Conservation (phyloP, 2,797 vertebrate genomes). For the Platyrinchus mystaceus region DNA sequence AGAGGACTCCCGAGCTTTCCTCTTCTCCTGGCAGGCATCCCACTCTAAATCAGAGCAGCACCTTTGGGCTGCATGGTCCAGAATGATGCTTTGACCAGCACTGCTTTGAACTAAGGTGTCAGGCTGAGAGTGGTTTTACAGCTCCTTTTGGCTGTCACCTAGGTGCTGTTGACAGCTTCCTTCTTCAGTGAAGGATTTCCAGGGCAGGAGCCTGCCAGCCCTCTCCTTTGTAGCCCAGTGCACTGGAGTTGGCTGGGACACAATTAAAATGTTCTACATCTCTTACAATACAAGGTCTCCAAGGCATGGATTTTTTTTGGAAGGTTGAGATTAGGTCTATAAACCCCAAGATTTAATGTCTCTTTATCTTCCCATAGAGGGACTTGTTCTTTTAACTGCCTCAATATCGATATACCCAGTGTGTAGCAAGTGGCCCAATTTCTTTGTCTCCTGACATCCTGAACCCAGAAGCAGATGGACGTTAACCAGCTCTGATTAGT, state of each 20-base stretch:
- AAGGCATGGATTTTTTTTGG: not conserved
- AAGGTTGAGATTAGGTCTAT: conserved; percentile 9
- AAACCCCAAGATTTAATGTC: conserved; percentile 34
- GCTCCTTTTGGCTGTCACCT: not conserved
- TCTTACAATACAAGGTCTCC: not conserved
- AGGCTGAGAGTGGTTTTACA: not conserved
- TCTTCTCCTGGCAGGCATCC: not conserved
- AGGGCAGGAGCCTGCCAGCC: not conserved
- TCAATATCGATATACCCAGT: not conserved
- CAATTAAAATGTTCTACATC: conserved; percentile 10
- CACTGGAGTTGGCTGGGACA: not conserved
- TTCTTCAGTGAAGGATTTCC: not conserved
- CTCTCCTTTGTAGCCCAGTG: not conserved
- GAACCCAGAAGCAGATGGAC: conserved; percentile 71
- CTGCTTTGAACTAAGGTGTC: not conserved
- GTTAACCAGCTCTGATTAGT: conserved; percentile 75
- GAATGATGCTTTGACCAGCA: not conserved
- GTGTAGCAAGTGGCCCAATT: conserved; percentile 45
- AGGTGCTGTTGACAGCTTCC: not conserved
- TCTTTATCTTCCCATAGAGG: conserved; percentile 7
- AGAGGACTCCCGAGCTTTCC: not conserved
- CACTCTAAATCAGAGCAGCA: not conserved
- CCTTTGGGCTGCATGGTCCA: fast-evolving
- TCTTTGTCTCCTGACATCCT: conserved; percentile 69
- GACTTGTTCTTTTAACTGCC: conserved; percentile 28